Evolutionary conservation across 2,888 invertebrate species (phyloP), one percentile per base, ranked within the genome.

Genomic region (Mesorhabditis belari): DNA sequence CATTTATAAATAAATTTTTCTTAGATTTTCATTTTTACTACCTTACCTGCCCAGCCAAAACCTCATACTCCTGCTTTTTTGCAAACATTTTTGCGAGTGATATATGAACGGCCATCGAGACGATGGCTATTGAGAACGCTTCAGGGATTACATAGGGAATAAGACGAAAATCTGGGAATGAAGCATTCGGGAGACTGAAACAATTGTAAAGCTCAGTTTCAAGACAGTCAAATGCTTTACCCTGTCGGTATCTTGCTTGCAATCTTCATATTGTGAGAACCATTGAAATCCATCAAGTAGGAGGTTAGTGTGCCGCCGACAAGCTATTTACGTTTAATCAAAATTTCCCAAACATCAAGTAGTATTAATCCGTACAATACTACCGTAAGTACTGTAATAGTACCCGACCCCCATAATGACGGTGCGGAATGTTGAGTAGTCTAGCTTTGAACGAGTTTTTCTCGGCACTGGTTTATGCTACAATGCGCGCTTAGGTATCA

Each of bases 81-180:
- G 83, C 83, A 61, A 83, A 81, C 69, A 83, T 79, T 70, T 84
- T 83, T 6, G 82, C 82, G 78, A 85, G 81, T 19, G 84, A 84
- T 17, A 84, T 81, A 50, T 83, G 82, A 29, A 85, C 80, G 23
- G 84, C 83, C 66, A 84, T 82, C 3, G 82, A 76, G 17, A 85
- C 84, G 64, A 85, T 80, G 17, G 83, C 81, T 21, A 84, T 80
- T 49, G 80, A 79, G 50, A 84, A 61, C 2, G 82, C 80, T 71
- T 83, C 83, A 0, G 76, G 67, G 6, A 80, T 29, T 21, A 81
- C 57, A n/a, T 59, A 17, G 1, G 67, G 64, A 12, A 81, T 57
- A 17, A 80, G 57, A 6, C 60, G 51, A 25, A 76, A 64, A 5
- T 60, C 44, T 5, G 80, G 80, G 27, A 77, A n/a, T 17, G 61